Evolutionary conservation across 2,888 invertebrate genomes (phyloP).

Genomic region (Anoplius nigerrimus): DNA sequence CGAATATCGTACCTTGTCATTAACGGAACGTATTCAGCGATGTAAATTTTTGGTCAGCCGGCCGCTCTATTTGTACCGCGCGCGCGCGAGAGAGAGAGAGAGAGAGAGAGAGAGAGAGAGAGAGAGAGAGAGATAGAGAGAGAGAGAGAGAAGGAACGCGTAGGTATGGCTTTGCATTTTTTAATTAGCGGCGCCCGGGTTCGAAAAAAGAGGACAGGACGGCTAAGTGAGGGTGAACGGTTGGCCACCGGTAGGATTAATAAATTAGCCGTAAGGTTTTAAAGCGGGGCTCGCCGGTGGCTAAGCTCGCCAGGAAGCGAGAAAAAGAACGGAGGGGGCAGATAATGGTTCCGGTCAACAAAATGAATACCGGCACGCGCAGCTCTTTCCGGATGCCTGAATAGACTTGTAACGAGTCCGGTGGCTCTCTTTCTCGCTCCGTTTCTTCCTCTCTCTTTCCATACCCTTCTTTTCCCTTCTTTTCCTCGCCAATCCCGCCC

Average conservation of each 20-base stretch:
- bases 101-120: too few species aligned
- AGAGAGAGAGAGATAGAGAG: too few species aligned
- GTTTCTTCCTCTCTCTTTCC: conserved; percentile 5
- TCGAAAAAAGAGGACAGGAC: conserved; percentile 35
- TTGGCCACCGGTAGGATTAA: conserved; percentile 59
- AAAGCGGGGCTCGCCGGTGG: conserved; percentile 50
- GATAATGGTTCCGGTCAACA: conserved; percentile 72
- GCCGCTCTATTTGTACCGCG: too few species aligned
- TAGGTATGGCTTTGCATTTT: conserved; percentile 32
- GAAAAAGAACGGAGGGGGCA: conserved; percentile 46
- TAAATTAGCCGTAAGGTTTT: conserved; percentile 69
- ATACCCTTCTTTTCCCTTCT: conserved; percentile 16
- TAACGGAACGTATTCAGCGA: not conserved
- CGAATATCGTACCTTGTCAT: conserved; percentile 19
- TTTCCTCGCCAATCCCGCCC: conserved; percentile 14
- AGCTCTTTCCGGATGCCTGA: conserved; percentile 72
- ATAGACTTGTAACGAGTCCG: conserved; percentile 74
- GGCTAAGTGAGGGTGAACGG: conserved; percentile 48
- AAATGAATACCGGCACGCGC: conserved; percentile 73
- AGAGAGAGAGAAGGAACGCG: too few species aligned
- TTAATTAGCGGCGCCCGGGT: conserved; percentile 50
- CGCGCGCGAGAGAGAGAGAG: too few species aligned
- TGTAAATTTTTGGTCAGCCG: too few species aligned
- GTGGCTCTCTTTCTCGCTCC: conserved; percentile 52
- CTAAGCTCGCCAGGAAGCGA: conserved; percentile 39